Evolutionary conservation across 1,140 invertebrate species (phyloP).

Genomic region (Cyrtorhinus lividipennis): DNA sequence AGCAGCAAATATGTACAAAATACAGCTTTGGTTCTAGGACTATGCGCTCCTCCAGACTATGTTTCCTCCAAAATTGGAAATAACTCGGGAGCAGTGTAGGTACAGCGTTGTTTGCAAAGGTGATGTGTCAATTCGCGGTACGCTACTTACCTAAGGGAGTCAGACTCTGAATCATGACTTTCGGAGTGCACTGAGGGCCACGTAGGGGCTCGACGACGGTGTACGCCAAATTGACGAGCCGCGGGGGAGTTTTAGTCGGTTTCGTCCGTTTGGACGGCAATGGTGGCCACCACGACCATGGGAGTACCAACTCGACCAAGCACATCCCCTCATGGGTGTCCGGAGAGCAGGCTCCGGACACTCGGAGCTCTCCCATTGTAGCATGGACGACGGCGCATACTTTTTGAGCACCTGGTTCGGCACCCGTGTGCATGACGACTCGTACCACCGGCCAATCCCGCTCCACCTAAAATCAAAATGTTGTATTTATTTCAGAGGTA

Average conservation of each 20-base stretch:
- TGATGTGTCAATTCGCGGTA: too few species aligned
- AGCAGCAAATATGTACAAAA: too few species aligned
- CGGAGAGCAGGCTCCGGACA: conserved; percentile 71
- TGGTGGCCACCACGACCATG: conserved; percentile 75
- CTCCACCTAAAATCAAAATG: conserved; percentile 19
- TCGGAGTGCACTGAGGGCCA: conserved; percentile 43
- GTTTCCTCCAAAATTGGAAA: too few species aligned
- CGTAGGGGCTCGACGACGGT: conserved; percentile 57
- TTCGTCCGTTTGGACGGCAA: conserved; percentile 31
- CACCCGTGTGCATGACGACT: conserved; percentile 77
- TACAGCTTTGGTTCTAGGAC: too few species aligned
- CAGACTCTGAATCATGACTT: conserved; percentile 60
- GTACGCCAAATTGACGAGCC: conserved; percentile 61
- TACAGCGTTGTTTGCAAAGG: too few species aligned
- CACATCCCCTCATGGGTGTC: conserved; percentile 80
- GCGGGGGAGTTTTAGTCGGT: conserved; percentile 45
- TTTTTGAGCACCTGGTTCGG: conserved; percentile 50
- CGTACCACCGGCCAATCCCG: conserved; percentile 72
- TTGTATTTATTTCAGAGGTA: too few species aligned
- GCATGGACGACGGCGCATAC: conserved; percentile 64
- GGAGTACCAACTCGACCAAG: conserved; percentile 61
- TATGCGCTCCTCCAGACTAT: too few species aligned
- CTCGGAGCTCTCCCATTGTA: conserved; percentile 36
- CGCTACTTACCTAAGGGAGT: conserved; percentile 36
- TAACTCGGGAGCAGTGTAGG: too few species aligned